A percentile compares a stretch with the other conserved stretches of the same genome.
These are phyloP conservation scores for Acanthurus lineatus DNA, from an alignment of 2,797 vertebrate genomes.

Conservation along the genomic window DNA sequence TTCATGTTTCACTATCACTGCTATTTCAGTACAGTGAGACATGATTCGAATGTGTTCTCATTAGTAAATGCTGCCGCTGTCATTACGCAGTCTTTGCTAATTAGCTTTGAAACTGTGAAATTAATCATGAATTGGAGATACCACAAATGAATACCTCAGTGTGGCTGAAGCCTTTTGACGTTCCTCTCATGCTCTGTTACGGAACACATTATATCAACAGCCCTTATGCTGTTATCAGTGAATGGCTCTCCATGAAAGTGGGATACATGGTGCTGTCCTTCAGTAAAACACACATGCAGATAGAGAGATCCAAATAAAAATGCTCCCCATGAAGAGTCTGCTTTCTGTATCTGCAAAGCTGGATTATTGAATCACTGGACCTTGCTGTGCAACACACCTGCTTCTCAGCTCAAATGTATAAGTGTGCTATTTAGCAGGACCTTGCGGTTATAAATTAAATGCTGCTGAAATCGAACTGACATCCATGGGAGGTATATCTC, in stretches of 20 bases:
- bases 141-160: conserved; percentile 43
- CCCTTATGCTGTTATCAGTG: conserved; percentile 18
- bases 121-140: conserved; percentile 45
- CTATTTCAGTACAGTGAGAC: conserved; percentile 10
- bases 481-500: conserved; percentile 37
- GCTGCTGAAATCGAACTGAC: conserved; percentile 37
- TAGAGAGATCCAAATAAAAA: conserved; percentile 16
- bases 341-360: not conserved
- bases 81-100: conserved; percentile 33
- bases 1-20: not conserved
- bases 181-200: conserved; percentile 13
- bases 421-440: conserved; percentile 52
- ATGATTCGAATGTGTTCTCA: conserved; percentile 10
- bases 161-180: conserved; percentile 31
- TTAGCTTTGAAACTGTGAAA: conserved; percentile 55
- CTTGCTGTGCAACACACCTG: conserved; percentile 3
- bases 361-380: conserved; percentile 17
- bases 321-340: not conserved
- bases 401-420: conserved; percentile 24
- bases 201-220: conserved; percentile 20
- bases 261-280: conserved; percentile 11
- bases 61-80: conserved; percentile 6
- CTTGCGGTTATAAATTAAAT: conserved; percentile 51
- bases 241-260: conserved; percentile 32
- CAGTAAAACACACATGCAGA: conserved; percentile 4